Evolutionary conservation across 2,797 vertebrate genomes (phyloP).

Genomic region (Anniella stebbinsi): DNA sequence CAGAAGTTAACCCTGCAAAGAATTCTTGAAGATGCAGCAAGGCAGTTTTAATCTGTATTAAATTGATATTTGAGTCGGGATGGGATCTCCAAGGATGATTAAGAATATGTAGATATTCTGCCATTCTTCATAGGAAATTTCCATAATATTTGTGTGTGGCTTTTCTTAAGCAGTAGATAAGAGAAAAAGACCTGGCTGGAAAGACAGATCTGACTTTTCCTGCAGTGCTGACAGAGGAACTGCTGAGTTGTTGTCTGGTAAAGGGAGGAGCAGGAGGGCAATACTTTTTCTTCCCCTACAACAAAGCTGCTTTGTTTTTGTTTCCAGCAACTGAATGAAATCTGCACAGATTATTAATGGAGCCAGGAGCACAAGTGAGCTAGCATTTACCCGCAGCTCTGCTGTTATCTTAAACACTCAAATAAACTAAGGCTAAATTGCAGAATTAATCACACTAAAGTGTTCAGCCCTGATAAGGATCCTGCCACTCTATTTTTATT

Average conservation of each 20-base stretch:
- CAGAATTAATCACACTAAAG: conserved; percentile 69
- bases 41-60: background rate
- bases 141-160: conserved; percentile 6
- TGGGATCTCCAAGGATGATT: background rate
- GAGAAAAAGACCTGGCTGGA: conserved; percentile 4
- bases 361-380: conserved; percentile 39
- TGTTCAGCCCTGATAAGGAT: conserved; percentile 59
- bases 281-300: conserved; percentile 30
- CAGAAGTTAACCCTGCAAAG: background rate
- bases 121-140: background rate
- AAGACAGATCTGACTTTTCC: conserved; percentile 49
- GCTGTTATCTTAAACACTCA: conserved; percentile 59
- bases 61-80: background rate
- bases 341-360: conserved; percentile 49
- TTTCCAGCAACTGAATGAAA: conserved; percentile 51
- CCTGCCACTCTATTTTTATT: conserved; percentile 61
- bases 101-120: background rate
- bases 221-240: conserved; percentile 26
- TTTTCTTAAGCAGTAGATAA: conserved; percentile 30
- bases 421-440: conserved; percentile 67
- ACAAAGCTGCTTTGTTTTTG: conserved; percentile 46
- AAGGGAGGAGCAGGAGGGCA: conserved; percentile 16
- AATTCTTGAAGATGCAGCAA: background rate
- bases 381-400: conserved; percentile 54
- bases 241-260: conserved; percentile 33